These are phyloP conservation scores for Drosophila colorata DNA, from an alignment of 2,888 invertebrate genomes.

Conservation along the genomic window DNA sequence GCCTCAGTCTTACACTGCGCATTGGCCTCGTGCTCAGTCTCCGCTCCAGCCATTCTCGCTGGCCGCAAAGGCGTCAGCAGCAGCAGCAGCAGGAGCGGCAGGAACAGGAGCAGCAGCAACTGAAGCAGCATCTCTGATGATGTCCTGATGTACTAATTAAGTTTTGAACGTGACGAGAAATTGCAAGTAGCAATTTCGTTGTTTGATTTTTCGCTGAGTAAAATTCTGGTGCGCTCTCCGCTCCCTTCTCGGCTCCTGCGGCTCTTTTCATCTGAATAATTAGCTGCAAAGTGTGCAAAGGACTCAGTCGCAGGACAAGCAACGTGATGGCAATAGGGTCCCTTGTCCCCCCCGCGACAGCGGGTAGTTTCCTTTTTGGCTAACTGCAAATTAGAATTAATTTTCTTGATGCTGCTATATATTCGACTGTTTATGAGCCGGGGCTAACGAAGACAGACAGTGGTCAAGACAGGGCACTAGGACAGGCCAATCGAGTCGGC, in stretches of 20 bases:
- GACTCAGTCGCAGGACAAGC: slow-evolving; percentile 45
- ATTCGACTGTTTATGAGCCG: slow-evolving; percentile 43
- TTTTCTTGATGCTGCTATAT: slow-evolving; percentile 56
- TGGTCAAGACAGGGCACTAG: neutral
- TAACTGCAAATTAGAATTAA: slow-evolving; percentile 78
- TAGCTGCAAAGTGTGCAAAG: slow-evolving; percentile 77
- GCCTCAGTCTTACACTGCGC: neutral
- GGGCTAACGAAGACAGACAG: slow-evolving; percentile 41
- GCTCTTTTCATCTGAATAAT: slow-evolving; percentile 76
- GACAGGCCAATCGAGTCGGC: neutral
- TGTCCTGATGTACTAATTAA: slow-evolving; percentile 81
- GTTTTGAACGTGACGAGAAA: slow-evolving; percentile 80
- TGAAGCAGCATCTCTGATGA: slow-evolving; percentile 58
- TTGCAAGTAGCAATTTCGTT: slow-evolving; percentile 80
- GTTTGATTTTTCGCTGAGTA: slow-evolving; percentile 72
- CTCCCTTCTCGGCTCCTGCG: slow-evolving; percentile 16
- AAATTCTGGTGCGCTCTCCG: slow-evolving; percentile 18
- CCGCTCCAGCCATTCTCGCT: too few relatives aligned
- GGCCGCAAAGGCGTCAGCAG: neutral
- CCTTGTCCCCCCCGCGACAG: slow-evolving; percentile 10
- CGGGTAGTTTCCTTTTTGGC: slow-evolving; percentile 62
- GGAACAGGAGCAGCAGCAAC: slow-evolving; percentile 13
- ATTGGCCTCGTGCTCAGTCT: too few relatives aligned
- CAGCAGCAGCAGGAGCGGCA: neutral
- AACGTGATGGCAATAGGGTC: slow-evolving; percentile 1